Conservation (phyloP, 2,888 invertebrate genomes). For the Pristionchus maxplancki region DNA sequence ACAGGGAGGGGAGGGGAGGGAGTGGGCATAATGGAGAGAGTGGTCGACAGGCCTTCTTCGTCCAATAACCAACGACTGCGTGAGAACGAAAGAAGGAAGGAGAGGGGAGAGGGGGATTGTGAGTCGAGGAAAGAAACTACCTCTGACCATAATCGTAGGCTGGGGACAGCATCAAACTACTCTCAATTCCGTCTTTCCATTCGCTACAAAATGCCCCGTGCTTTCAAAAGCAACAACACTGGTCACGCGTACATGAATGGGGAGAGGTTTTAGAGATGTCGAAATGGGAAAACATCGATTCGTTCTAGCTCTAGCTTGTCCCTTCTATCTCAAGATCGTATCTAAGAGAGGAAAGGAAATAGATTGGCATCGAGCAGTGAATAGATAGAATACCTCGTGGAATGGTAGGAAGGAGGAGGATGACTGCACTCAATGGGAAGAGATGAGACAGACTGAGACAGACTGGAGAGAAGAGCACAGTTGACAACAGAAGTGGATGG, state of each 20-base stretch:
- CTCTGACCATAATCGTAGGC: not conserved
- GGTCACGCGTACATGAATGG: not conserved
- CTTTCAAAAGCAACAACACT: not conserved
- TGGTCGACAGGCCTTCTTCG: not conserved
- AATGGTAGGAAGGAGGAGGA: not conserved
- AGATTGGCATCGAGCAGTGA: not conserved
- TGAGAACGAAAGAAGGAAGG: conserved; percentile 17
- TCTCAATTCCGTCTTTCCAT: not conserved
- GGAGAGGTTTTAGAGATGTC: not conserved
- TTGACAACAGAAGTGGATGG: not conserved
- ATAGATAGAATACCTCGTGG: not conserved
- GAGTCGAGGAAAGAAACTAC: not conserved
- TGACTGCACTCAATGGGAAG: not conserved
- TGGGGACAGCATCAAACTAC: not conserved
- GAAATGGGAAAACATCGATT: conserved; percentile 8
- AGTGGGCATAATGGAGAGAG: not conserved
- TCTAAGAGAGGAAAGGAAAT: not conserved
- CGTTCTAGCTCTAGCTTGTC: conserved; percentile 20
- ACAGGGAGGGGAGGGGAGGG: not conserved
- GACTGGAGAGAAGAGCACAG: not conserved
- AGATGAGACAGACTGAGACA: not conserved
- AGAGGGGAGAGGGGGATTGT: not conserved
- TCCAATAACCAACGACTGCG: conserved; percentile 16
- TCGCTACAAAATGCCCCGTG: not conserved
- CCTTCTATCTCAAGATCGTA: not conserved